Evolutionary conservation across 2,888 invertebrate genomes (phyloP).

Genomic region (Cheilosia impressa): DNA sequence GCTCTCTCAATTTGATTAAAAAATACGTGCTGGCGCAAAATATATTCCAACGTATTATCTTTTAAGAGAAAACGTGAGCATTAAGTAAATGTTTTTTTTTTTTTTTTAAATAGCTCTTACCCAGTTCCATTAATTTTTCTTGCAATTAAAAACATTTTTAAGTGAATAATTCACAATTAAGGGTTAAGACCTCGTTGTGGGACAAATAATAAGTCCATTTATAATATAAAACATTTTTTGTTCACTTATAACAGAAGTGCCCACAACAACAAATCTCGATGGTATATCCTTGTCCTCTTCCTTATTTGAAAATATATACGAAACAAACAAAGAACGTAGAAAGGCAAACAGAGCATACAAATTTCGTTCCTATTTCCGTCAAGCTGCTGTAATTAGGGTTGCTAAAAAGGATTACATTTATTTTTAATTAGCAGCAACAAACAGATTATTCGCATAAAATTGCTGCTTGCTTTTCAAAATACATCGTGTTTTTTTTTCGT

Average conservation of each 20-base stretch:
- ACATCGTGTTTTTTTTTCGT: too few species aligned
- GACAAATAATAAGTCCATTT: constrained; percentile 28
- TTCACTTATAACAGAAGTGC: constrained; percentile 29
- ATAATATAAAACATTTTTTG: constrained; percentile 44
- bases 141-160: constrained; percentile 41
- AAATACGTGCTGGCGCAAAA: too few species aligned
- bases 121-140: constrained; percentile 23
- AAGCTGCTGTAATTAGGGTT: constrained; percentile 61
- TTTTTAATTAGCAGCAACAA: constrained; percentile 67
- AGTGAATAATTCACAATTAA: constrained; percentile 55
- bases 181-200: constrained; percentile 36
- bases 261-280: too few species aligned
- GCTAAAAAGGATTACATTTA: constrained; percentile 63
- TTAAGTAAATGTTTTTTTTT: constrained; percentile 1
- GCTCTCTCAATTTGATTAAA: too few species aligned
- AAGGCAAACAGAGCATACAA: constrained; percentile 19
- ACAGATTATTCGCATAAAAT: constrained; percentile 48
- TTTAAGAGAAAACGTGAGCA: background rate
- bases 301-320: too few species aligned
- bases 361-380: constrained; percentile 47
- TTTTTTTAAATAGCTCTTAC: constrained; percentile 1
- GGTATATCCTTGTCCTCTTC: too few species aligned
- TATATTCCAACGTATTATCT: background rate
- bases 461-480: background rate
- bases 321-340: constrained; percentile 7